phyloP scores from a whole-genome alignment of 2,888 invertebrate species.

The Subacronicta megacephala region DNA sequence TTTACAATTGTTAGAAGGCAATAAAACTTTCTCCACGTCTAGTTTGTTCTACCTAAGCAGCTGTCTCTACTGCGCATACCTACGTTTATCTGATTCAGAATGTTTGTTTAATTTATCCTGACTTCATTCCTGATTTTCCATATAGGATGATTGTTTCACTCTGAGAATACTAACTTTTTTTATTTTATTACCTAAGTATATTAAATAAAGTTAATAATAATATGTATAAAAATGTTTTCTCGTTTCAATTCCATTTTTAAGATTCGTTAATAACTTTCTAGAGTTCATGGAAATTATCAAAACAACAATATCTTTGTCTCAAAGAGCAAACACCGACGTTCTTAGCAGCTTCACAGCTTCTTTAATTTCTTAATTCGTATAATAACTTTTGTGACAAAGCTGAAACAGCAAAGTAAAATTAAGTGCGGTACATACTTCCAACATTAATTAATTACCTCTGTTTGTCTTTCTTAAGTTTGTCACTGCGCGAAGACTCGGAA shows the following conservation, averaged over 20 bases:
- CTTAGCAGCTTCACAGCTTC: neutral
- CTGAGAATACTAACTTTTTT: no score
- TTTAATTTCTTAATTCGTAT: neutral
- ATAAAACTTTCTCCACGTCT: slow-evolving; percentile 17
- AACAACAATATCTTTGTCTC: no score
- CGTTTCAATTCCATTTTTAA: no score
- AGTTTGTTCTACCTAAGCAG: slow-evolving; percentile 3
- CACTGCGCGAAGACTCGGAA: slow-evolving; percentile 91
- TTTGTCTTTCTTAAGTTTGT: slow-evolving; percentile 89
- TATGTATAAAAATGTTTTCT: no score
- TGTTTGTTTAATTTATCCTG: no score
- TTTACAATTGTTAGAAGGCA: slow-evolving; percentile 12
- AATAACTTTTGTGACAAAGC: neutral
- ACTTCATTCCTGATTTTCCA: no score
- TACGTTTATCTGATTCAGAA: slow-evolving; percentile 5
- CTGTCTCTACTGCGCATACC: neutral
- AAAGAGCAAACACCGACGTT: no score
- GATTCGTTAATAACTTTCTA: no score
- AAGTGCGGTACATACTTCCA: neutral
- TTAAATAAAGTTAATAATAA: no score
- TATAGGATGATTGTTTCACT: no score
- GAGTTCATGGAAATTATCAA: no score
- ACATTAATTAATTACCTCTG: slow-evolving; percentile 80
- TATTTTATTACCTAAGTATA: no score
- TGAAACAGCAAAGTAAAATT: neutral